Percentiles rank a stretch among this genome's conserved stretches.
Conservation (phyloP, 2,888 invertebrate species). For the Neoitamus cyanurus region DNA sequence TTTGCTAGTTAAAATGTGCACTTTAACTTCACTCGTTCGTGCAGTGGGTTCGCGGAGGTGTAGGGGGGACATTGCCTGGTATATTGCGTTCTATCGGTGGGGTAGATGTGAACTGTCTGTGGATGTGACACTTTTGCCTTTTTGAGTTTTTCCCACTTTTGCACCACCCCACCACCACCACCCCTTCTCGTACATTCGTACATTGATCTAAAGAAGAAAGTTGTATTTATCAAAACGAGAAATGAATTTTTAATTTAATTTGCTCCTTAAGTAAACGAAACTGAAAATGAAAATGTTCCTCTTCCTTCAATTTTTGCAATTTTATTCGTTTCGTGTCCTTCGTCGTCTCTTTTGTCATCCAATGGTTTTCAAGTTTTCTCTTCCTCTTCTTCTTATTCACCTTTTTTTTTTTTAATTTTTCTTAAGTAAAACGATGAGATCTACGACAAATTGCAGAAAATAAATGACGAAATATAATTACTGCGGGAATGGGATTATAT, state of each 20-base stretch:
- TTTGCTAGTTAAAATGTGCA: neutral
- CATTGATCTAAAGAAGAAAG: constrained; percentile 16
- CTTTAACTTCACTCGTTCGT: too few relatives aligned
- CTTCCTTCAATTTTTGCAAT: neutral
- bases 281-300: constrained; percentile 36
- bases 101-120: too few relatives aligned
- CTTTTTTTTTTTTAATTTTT: too few relatives aligned
- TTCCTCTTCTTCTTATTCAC: neutral
- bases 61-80: too few relatives aligned
- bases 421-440: too few relatives aligned
- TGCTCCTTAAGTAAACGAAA: constrained; percentile 35
- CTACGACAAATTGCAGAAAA: too few relatives aligned
- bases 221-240: constrained; percentile 49
- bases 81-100: too few relatives aligned
- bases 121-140: too few relatives aligned
- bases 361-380: neutral
- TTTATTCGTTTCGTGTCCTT: neutral
- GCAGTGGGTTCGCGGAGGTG: too few relatives aligned
- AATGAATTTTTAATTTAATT: constrained; percentile 51
- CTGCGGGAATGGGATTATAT: too few relatives aligned
- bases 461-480: too few relatives aligned
- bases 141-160: neutral
- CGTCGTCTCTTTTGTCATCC: neutral
- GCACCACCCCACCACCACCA: too few relatives aligned
- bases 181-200: neutral